A percentile compares a stretch with the other conserved stretches of the same genome.
Conservation (phyloP, 2,113 vertebrate species). For the Vidua chalybeata region DNA sequence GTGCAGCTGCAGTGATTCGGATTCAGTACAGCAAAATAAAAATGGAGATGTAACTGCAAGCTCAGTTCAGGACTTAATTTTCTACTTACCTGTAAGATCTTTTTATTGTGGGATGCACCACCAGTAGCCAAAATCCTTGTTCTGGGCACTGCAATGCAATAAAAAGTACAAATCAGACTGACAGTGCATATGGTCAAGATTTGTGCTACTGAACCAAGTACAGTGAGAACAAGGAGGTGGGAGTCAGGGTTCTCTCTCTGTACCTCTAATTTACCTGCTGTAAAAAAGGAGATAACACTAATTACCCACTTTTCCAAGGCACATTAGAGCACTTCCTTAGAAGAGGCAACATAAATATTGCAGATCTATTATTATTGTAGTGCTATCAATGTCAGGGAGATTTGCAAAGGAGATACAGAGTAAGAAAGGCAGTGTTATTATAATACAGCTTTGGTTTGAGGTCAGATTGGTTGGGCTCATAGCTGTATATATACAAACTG, state of each 20-base stretch:
- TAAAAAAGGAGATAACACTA: conserved; percentile 8
- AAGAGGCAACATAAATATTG: conserved; percentile 13
- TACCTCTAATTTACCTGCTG: not conserved
- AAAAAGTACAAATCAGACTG: not conserved
- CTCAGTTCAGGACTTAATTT: not conserved
- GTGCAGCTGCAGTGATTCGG: not conserved
- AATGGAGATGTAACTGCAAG: not conserved
- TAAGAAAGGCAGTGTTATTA: not conserved
- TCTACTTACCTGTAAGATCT: conserved; percentile 86
- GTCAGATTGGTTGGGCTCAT: not conserved
- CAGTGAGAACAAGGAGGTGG: not conserved
- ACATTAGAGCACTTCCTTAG: not conserved
- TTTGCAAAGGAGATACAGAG: not conserved
- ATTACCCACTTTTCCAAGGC: not conserved
- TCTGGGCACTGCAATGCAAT: conserved; percentile 79
- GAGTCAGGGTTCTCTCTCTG: not conserved
- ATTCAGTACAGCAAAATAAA: not conserved
- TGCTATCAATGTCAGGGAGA: not conserved
- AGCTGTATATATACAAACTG: conserved; percentile 26
- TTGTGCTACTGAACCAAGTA: not conserved
- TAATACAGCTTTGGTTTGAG: not conserved
- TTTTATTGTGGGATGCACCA: conserved; percentile 87
- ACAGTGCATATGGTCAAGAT: not conserved
- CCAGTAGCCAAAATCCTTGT: conserved; percentile 92
- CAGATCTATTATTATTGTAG: conserved; percentile 1